Percentiles rank a stretch among this genome's conserved stretches.
Evolutionary conservation across 2,113 vertebrate genomes (phyloP).

Genomic region (Osmerus mordax): DNA sequence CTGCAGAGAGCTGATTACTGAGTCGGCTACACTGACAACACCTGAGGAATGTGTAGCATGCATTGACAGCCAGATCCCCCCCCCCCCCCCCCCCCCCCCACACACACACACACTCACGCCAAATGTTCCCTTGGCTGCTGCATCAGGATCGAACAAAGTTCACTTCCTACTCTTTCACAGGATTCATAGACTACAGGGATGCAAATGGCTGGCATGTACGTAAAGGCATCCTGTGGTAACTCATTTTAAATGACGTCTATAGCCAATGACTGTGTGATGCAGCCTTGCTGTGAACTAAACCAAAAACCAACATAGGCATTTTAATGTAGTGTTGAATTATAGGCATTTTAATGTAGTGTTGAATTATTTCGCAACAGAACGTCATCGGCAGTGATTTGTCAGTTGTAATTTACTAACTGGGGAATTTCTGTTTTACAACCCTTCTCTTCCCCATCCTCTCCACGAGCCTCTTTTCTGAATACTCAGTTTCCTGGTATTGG

Average conservation of each 20-base stretch:
- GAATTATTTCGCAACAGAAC: too few relatives aligned
- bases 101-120: not conserved
- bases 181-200: slow-evolving; percentile 11
- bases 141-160: slow-evolving; percentile 29
- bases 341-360: too few relatives aligned
- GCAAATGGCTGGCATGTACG: too few relatives aligned
- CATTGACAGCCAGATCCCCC: slow-evolving; percentile 39
- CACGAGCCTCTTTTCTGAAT: not conserved
- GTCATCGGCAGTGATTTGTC: not conserved
- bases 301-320: too few relatives aligned
- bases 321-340: too few relatives aligned
- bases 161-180: slow-evolving; percentile 35
- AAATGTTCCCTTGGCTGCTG: slow-evolving; percentile 15
- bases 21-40: slow-evolving; percentile 67
- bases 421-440: not conserved
- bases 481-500: slow-evolving; percentile 32
- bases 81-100: slow-evolving; percentile 20
- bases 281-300: too few relatives aligned
- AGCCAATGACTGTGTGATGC: too few relatives aligned
- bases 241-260: too few relatives aligned
- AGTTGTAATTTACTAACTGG: not conserved
- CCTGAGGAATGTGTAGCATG: slow-evolving; percentile 73
- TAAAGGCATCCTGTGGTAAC: too few relatives aligned
- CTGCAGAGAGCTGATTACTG: slow-evolving; percentile 61
- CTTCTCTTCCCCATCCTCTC: not conserved